A percentile compares a stretch with the other conserved stretches of the same genome.
These are phyloP conservation scores for Coremacera marginata DNA, from an alignment of 2,888 invertebrate genomes.

Conservation along the genomic window DNA sequence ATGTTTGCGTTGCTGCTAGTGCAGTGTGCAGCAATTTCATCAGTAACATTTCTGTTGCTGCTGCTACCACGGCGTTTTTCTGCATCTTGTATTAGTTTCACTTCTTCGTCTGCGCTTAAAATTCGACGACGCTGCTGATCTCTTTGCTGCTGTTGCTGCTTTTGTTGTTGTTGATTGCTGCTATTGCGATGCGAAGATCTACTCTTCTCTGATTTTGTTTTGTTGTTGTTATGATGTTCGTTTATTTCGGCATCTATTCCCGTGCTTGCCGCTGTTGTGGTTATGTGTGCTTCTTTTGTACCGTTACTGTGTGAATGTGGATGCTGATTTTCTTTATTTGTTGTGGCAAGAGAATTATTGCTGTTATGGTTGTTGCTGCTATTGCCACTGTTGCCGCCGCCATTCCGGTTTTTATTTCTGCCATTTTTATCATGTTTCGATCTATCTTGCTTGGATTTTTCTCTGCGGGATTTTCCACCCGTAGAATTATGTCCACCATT, in stretches of 20 bases:
- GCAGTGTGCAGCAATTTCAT: not conserved
- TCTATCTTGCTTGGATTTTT: slow-evolving; percentile 70
- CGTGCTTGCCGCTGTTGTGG: slow-evolving; percentile 45
- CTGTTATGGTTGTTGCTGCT: slow-evolving; percentile 52
- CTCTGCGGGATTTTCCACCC: slow-evolving; percentile 49
- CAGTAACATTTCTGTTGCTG: slow-evolving; percentile 47
- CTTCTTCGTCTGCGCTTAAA: slow-evolving; percentile 54
- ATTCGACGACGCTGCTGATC: slow-evolving; percentile 56
- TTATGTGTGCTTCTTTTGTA: slow-evolving; percentile 46
- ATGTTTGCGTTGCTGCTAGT: slow-evolving; percentile 31
- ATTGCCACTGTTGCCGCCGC: slow-evolving; percentile 47
- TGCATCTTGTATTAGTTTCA: slow-evolving; percentile 55
- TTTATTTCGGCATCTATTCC: slow-evolving; percentile 35
- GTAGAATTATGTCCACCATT: slow-evolving; percentile 49
- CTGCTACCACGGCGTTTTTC: slow-evolving; percentile 50
- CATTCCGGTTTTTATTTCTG: slow-evolving; percentile 70
- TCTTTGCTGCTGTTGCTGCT: slow-evolving; percentile 62
- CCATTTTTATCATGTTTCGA: slow-evolving; percentile 69
- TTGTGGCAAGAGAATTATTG: slow-evolving; percentile 52
- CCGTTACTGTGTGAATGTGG: slow-evolving; percentile 50
- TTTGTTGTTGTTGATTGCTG: slow-evolving; percentile 53
- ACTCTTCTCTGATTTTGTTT: slow-evolving; percentile 45
- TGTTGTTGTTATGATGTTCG: slow-evolving; percentile 38
- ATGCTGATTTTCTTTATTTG: slow-evolving; percentile 57
- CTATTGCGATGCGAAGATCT: slow-evolving; percentile 35